Base-by-base conservation (phyloP, 1,140 invertebrate genomes). In the Agrilus planipennis region DNA sequence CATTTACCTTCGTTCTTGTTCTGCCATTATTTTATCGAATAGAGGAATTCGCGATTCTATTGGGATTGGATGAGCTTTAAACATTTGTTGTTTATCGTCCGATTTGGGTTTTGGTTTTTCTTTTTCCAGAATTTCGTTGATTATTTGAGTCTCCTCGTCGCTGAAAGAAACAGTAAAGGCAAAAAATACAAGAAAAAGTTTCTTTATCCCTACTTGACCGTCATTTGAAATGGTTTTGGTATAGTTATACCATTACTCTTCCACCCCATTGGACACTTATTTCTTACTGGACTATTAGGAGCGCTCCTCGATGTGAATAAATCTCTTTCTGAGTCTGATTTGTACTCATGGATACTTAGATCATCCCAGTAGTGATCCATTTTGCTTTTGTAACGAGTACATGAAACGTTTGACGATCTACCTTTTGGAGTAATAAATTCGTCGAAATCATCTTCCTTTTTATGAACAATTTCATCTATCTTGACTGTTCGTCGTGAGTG, bases 141-240 rank as follows among this genome's bases (percentile, higher is more conserved):
- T 55, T 17, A 70, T 71, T 47, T 72, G 71, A 45, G 71, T 71
- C 31, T 73, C 73, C 53, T 78, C 71, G 49, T 79, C 75, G 55
- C 77, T 81, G 36, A 41, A 67, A 57, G 49, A 25, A 40, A 11
- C 18, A 29, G 17, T 37, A n/a, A n/a, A n/a, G n/a, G n/a, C n/a
- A n/a, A n/a, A n/a, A n/a, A n/a, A n/a, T 39, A 10, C 27, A 31
- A 36, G 36, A 19, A 30, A 11, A 41, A 18, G n/a, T 28, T 5
- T n/a, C 15, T 5, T 29, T 12, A 29, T 4, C 34, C 41, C 39
- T 63, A 78, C 78, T 75, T 73, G 45, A 75, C 59, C 2, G 73
- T 76, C 68, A 79, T 78, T 55, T 70, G 69, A 60, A 79, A 79
- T 12, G 77, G 75, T 50, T 76, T 75, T 0, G 75, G 72, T 31